Conservation (phyloP, 2,113 vertebrate genomes). For the Pteruthius melanotis region DNA sequence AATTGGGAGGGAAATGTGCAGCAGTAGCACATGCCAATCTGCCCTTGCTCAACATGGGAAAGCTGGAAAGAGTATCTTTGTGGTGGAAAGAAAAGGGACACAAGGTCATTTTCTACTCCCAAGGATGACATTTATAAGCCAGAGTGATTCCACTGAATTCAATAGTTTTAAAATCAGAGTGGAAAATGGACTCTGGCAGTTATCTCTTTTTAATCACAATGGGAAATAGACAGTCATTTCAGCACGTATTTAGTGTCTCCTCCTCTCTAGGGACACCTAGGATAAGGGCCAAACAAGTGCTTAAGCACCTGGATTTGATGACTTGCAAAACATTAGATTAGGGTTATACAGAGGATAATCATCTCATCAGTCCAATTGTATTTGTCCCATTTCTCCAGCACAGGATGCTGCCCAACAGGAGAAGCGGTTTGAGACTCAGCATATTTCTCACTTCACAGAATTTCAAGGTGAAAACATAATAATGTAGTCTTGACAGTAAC, state of each 20-base stretch:
- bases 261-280: neutral
- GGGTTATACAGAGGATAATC: neutral
- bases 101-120: neutral
- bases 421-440: neutral
- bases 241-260: neutral
- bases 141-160: neutral
- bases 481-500: no score
- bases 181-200: neutral
- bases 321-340: neutral
- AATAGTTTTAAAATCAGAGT: neutral
- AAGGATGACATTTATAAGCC: neutral
- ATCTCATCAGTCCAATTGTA: neutral
- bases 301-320: neutral
- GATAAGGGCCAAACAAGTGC: neutral
- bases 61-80: neutral
- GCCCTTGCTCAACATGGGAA: neutral
- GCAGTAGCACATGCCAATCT: neutral
- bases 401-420: neutral
- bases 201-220: neutral
- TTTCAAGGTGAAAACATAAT: neutral
- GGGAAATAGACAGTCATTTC: neutral
- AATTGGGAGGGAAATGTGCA: neutral
- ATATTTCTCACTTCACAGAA: neutral
- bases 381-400: neutral
- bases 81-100: neutral